Evolutionary conservation across 2,888 invertebrate species (phyloP), one percentile per base, ranked within the genome.

Genomic region (Drosophila cognata): DNA sequence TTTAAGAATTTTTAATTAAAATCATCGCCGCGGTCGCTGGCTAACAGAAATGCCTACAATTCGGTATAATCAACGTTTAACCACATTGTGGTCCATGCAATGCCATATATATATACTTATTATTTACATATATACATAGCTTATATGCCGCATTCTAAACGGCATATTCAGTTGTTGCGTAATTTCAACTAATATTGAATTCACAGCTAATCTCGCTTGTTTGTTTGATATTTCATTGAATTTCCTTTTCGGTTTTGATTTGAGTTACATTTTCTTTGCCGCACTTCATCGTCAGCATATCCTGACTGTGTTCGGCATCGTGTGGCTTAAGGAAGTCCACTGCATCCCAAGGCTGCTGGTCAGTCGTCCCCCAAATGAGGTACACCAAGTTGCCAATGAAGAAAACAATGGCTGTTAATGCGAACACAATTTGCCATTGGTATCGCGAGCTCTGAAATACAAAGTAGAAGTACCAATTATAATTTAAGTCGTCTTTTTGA

Each of bases 401-500:
- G 88, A 96, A 96, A 8, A 96, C 93, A 18, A 94, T 94, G 2
- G 96, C 95, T 0, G 97, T 79, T 55, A 90, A 93, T 86, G 95
- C 95, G 92, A 97, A 97, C 33, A 97, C 95, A 63, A 94, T 94
- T 73, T 95, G 94, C 97, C 97, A 97, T 88, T 96, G 95, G 1
- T 89, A 73, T 2, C 94, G 94, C 67, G 95, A 94, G 0, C 79
- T 58, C 92, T 92, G 64, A 60, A 1, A 59, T 18, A 29, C 5
- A 21, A 11, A 29, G 16, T 10, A 8, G 18, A 4, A 10, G 10
- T 6, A 4, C 5, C 33, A 36, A 7, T 29, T 41, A 10, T 28
- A 33, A 31, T 29, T 25, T 13, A 21, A 35, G 11, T 1, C 0
- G 7, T 7, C 6, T 29, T 43, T 18, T 21, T 28, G 2, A 59